Conservation (phyloP, 2,888 invertebrate genomes). For the Clivina fossor region DNA sequence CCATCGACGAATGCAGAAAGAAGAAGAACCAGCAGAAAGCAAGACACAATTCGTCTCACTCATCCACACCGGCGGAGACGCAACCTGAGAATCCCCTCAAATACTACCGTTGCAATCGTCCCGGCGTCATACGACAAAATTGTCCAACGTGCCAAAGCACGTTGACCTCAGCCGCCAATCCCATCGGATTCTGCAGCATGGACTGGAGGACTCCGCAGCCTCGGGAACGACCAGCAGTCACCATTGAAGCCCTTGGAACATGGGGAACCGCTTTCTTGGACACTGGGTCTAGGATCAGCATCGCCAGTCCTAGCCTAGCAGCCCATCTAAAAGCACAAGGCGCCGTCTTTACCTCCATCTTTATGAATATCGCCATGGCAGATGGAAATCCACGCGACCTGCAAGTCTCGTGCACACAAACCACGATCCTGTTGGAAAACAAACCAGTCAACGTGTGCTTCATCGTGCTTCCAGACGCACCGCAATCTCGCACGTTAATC, state of each 20-base stretch:
- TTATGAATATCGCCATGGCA: conserved; percentile 26
- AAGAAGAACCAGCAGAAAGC: neutral
- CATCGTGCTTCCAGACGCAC: conserved; percentile 1
- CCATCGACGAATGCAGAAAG: conserved; percentile 6
- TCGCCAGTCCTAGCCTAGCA: conserved; percentile 25
- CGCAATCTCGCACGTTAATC: neutral
- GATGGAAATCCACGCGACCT: conserved; percentile 24
- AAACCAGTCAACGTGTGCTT: conserved; percentile 21
- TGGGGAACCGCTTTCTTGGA: neutral
- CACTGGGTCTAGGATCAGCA: conserved; percentile 12
- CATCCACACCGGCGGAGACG: neutral
- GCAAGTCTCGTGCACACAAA: conserved; percentile 17
- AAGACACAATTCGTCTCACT: neutral
- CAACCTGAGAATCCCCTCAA: neutral
- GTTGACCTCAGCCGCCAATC: conserved; percentile 9
- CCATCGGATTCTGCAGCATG: neutral
- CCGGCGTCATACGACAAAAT: conserved; percentile 37
- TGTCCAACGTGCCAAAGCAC: conserved; percentile 27
- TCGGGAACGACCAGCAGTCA: conserved; percentile 9
- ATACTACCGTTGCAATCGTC: conserved; percentile 40
- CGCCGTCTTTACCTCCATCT: conserved; percentile 8
- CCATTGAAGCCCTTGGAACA: neutral
- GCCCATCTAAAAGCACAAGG: conserved; percentile 22
- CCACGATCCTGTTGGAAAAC: conserved; percentile 26
- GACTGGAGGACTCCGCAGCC: neutral